These are phyloP conservation scores for Gymnoscopelus microlampas DNA, from an alignment of 2,797 vertebrate genomes.

Conservation along the genomic window DNA sequence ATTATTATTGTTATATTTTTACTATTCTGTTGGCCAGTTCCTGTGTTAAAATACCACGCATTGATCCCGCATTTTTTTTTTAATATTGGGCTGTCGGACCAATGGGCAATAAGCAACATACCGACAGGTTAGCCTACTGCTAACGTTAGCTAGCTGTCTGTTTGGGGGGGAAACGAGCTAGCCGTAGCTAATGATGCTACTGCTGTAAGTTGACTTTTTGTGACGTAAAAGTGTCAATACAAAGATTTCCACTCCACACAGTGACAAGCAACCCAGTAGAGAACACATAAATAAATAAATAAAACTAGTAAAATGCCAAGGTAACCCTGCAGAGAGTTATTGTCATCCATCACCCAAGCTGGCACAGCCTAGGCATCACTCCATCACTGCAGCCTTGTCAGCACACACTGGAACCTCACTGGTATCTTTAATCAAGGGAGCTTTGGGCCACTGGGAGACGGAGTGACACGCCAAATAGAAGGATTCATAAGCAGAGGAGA, in stretches of 20 bases:
- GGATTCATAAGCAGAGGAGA: too few species aligned
- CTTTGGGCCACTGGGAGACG: conserved; percentile 11
- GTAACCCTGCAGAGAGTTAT: conserved; percentile 26
- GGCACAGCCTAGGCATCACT: conserved; percentile 27
- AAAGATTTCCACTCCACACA: not conserved
- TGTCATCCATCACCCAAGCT: conserved; percentile 29
- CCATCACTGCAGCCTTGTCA: conserved; percentile 39
- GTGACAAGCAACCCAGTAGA: conserved; percentile 13
- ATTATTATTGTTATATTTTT: too few species aligned
- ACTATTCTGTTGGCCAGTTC: too few species aligned
- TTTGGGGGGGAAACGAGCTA: too few species aligned
- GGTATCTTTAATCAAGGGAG: conserved; percentile 22
- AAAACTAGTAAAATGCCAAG: conserved; percentile 8
- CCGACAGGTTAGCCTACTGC: too few species aligned
- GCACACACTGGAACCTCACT: conserved; percentile 13
- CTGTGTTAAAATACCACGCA: too few species aligned
- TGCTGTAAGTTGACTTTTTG: conserved; percentile 1
- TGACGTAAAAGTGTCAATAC: not conserved
- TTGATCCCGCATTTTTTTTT: too few species aligned
- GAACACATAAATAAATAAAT: not conserved
- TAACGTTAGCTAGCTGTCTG: too few species aligned
- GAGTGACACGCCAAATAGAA: not conserved
- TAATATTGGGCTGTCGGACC: too few species aligned
- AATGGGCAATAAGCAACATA: too few species aligned
- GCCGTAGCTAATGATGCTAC: not conserved